These are phyloP conservation scores for Melanostoma scalare DNA, from an alignment of 2,888 invertebrate genomes.

Conservation along the genomic window DNA sequence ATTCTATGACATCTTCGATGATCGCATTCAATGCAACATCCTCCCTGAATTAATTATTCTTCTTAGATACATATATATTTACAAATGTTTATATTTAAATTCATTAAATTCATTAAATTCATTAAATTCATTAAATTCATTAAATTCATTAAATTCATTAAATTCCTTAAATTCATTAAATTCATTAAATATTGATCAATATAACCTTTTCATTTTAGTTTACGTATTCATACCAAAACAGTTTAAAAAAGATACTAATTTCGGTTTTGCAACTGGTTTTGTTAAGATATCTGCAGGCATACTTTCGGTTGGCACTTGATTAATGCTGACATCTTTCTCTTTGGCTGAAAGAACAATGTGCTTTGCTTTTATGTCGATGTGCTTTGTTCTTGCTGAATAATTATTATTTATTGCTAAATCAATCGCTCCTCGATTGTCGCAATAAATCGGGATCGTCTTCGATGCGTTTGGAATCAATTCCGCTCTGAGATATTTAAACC, in stretches of 20 bases:
- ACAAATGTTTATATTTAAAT: too few relatives aligned
- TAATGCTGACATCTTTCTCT: constrained; percentile 33
- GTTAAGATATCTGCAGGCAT: constrained; percentile 50
- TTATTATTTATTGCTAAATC: constrained; percentile 26
- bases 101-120: too few relatives aligned
- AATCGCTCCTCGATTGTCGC: constrained; percentile 9
- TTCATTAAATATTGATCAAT: not conserved
- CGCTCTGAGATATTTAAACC: constrained; percentile 3
- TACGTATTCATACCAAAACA: constrained; percentile 32
- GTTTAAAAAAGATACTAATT: constrained; percentile 33
- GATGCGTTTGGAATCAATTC: constrained; percentile 23
- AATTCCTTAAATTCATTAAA: not conserved
- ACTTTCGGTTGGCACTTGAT: constrained; percentile 37
- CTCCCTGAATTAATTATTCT: too few relatives aligned
- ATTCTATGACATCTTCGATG: too few relatives aligned
- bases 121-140: not conserved
- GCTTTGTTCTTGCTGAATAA: constrained; percentile 7
- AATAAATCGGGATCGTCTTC: constrained; percentile 24
- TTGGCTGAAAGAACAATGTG: constrained; percentile 37
- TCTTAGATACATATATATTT: too few relatives aligned
- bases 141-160: not conserved
- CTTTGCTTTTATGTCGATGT: constrained; percentile 43
- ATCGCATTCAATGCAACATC: too few relatives aligned
- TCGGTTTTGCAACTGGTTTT: constrained; percentile 34
- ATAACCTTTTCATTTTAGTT: constrained; percentile 1